A percentile compares a stretch with the other conserved stretches of the same genome.
phyloP scores from a whole-genome alignment of 2,888 invertebrate genomes.

The Tetranychus piercei region DNA sequence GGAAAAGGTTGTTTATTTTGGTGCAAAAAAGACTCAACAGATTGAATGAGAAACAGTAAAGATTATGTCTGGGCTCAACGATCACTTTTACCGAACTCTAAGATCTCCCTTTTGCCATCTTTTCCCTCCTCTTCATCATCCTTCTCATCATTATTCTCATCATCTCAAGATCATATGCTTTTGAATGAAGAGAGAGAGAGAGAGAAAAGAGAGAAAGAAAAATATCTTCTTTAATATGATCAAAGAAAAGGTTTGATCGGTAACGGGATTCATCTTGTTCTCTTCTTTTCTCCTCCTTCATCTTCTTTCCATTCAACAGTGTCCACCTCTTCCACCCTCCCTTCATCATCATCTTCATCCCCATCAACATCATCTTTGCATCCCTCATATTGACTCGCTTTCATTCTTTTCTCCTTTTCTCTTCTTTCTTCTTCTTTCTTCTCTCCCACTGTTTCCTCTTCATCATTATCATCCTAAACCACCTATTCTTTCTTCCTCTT shows the following conservation, averaged over 20 bases:
- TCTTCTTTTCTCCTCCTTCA: neutral
- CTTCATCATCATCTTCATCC: neutral
- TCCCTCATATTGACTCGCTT: constrained; percentile 6
- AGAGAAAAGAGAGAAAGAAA: neutral
- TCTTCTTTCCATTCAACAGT: neutral
- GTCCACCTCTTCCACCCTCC: neutral
- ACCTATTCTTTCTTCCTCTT: constrained; percentile 2
- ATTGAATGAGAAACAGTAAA: neutral
- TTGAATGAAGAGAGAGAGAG: neutral
- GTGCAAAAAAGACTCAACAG: neutral
- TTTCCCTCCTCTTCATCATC: neutral
- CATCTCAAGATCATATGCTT: neutral
- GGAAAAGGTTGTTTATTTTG: neutral
- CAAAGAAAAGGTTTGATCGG: neutral
- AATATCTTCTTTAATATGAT: neutral
- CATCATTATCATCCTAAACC: neutral
- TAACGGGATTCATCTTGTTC: neutral
- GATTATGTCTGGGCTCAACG: neutral
- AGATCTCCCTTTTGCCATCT: neutral
- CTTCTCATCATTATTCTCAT: neutral
- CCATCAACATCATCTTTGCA: neutral
- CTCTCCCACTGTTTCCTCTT: constrained; percentile 2
- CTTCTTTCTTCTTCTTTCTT: neutral
- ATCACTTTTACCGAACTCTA: neutral
- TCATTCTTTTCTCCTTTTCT: neutral